Percentiles rank a stretch among this genome's conserved stretches.
These are phyloP conservation scores for Synanthedon myopaeformis DNA, from an alignment of 2,888 invertebrate genomes.

Conservation along the genomic window DNA sequence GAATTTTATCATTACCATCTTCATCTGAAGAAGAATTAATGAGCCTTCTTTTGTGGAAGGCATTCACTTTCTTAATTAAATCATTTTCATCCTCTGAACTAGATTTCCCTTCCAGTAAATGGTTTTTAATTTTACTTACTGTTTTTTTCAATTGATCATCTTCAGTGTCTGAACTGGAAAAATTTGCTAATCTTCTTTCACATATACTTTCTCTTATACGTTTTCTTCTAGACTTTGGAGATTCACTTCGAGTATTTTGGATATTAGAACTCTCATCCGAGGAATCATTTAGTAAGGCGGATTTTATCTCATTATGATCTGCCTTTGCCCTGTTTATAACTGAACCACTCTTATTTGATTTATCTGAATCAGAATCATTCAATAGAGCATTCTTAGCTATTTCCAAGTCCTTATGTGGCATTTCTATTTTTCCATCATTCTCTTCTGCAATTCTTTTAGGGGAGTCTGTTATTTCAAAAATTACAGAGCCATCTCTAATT, in stretches of 20 bases:
- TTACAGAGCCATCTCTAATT: slow-evolving; percentile 18
- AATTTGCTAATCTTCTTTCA: slow-evolving; percentile 43
- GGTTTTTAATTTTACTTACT: slow-evolving; percentile 30
- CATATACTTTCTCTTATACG: slow-evolving; percentile 38
- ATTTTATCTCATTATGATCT: slow-evolving; percentile 9
- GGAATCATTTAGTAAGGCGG: slow-evolving; percentile 17
- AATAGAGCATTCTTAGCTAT: slow-evolving; percentile 14
- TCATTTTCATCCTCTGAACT: slow-evolving; percentile 17
- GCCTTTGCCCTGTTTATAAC: not conserved
- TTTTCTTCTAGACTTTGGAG: slow-evolving; percentile 29
- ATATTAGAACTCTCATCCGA: slow-evolving; percentile 15
- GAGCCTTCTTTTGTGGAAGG: slow-evolving; percentile 5
- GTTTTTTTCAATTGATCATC: slow-evolving; percentile 32
- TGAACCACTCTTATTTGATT: slow-evolving; percentile 3
- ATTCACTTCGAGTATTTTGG: slow-evolving; percentile 10
- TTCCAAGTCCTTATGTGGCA: slow-evolving; percentile 1
- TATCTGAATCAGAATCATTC: slow-evolving; percentile 9
- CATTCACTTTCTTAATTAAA: slow-evolving; percentile 5
- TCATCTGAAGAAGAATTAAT: slow-evolving; percentile 18
- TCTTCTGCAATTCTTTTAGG: slow-evolving; percentile 2
- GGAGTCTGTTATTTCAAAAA: slow-evolving; percentile 21
- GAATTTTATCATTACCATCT: slow-evolving; percentile 9
- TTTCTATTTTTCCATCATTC: slow-evolving; percentile 5
- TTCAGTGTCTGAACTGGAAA: slow-evolving; percentile 51
- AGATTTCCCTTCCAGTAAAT: slow-evolving; percentile 22